Evolutionary conservation across 2,113 vertebrate genomes (phyloP), one percentile per base, ranked within the genome.

Genomic region (Sinocyclocheilus maitianheensis): DNA sequence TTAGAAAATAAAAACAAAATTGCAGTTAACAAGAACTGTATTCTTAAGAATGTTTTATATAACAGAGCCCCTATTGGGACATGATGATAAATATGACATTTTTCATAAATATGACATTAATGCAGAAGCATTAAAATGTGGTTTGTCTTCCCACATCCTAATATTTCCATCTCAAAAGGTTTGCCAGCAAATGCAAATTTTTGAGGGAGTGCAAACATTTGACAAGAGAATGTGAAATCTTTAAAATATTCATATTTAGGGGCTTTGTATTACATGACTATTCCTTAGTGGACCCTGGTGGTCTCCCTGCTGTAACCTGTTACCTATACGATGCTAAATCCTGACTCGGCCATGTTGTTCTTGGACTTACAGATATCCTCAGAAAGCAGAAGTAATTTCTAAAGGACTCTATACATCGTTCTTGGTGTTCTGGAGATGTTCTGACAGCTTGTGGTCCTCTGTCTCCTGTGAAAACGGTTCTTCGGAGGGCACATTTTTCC

Each of bases 401-500:
- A 69, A 34, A 69, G 16, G 20, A 16, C 51, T 48, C 16, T 30
- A 24, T 48, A 60, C 53, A 81, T 60, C 11, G 46, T 82, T 16
- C 77, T 85, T 71, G 67, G 79, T 78, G 53, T 37, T 84, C 34
- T 78, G 81, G 60, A 86, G 79, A 72, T 83, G 79, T 71, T 65
- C 62, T 76, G 40, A 34, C 43, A 26, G 63, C 9, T 34, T 65
- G 40, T 62, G 75, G 77, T 40, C 74, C 92, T 88, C 91, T 83
- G 85, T 87, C 81, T 91, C 88, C 87, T 91, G 88, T 86, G 55
- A 92, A 91, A 51, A 89, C 84, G 72, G 87, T 65, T 69, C 63
- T 71, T 80, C 85, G 55, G 88, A 67, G 89, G 78, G 85, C 65
- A 77, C 88, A 91, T 93, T 94, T 91, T 90, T 92, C 88, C 20